Base-by-base conservation (phyloP, 2,113 vertebrate genomes). In the Girardinichthys multiradiatus region DNA sequence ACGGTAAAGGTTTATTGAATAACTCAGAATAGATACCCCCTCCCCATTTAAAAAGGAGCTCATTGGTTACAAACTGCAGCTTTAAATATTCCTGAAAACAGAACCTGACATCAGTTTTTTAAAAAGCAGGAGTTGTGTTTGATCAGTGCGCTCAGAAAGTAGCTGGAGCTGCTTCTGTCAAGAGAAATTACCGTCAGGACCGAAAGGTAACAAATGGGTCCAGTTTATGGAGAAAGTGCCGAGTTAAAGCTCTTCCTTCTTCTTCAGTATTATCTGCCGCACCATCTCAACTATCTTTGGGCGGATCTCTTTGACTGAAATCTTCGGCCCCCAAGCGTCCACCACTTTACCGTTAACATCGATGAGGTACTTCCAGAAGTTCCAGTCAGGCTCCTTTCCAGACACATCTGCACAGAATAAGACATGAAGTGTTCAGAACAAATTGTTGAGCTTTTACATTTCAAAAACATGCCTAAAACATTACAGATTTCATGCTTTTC, bases 281-380 rank as follows among this genome's bases (percentile, higher is more conserved):
- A 99, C 96, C 89, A 97, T 95, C 0, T 95, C 96, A 29, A 93
- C 89, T 58, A 99, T 86, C 60, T 94, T 89, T 8, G 97, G 96
- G 59, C 93, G 94, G 85, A 99, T 92, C 84, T 99, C 96, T 84
- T 95, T 95, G 73, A 98, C 88, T 2, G 97, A 80, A 63, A 96
- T 93, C 0, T 93, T 92, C 10, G 96, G 96, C 60, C 96, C 97
- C 98, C 98, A 99, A 0, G 94, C 94, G 12, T 95, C 95, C 31
- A 96, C 92, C 26, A 95, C 97, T 64, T 96, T 95, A 3, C 98
- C 98, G 37, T 96, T 93, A 0, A 96, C 93, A 27, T 95, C 95
- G 21, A 99, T 91, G 0, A 99, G 93, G 75, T 97, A 99, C 87
- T 99, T 99, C 97, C 97, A 99, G 92, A 99, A 99, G 82, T 99